Base-by-base conservation (phyloP, 2,888 invertebrate genomes). In the Myopa testacea region DNA sequence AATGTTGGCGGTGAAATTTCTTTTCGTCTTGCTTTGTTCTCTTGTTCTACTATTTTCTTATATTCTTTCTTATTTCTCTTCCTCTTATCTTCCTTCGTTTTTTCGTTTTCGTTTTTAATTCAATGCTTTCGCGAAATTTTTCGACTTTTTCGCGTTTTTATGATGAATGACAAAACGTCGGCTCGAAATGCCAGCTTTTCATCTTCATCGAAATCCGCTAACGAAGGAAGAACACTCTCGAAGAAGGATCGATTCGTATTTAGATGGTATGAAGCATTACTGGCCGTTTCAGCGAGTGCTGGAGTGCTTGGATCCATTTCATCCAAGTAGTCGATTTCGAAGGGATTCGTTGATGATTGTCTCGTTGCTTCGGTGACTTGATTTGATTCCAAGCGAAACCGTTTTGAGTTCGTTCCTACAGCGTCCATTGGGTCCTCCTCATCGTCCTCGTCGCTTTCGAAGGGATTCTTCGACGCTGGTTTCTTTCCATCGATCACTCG, bases 101-200 rank as follows among this genome's bases (percentile, higher is more conserved):
- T 34, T 63, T 37, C 14, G 12, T 14, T 63, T 37, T 40, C 16
- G 16, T 65, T 67, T 37, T n/a, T 38, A 40, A 40, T 40, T 14
- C 6, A 14, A 26, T 26, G 4, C 4, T 19, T 26, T 63, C 19
- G 5, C 12, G 3, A 14, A 55, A 3, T 4, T 65, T 38, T 38
- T 38, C 65, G 38, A 55, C n/a, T 4, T 55, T 55, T 70, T 37
- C 70, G 10, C 70, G 52, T 55, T 37, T n/a, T 55, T 7, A 14
- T 70, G 55, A 70, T n/a, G 19, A 55, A 8, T 10, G 52, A 34
- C 52, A 70, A n/a, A 34, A 55, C 70, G 26, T 55, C 55, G 10
- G 55, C n/a, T n/a, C 70, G 55, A 55, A 70, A 70, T 26, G 52
- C 70, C 14, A 70, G 52, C 16, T 70, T 70, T 37, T 70, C 70